Percentiles rank a stretch among this genome's conserved stretches.
These are phyloP conservation scores for Formica aserva DNA, from an alignment of 2,888 invertebrate genomes.

Conservation along the genomic window DNA sequence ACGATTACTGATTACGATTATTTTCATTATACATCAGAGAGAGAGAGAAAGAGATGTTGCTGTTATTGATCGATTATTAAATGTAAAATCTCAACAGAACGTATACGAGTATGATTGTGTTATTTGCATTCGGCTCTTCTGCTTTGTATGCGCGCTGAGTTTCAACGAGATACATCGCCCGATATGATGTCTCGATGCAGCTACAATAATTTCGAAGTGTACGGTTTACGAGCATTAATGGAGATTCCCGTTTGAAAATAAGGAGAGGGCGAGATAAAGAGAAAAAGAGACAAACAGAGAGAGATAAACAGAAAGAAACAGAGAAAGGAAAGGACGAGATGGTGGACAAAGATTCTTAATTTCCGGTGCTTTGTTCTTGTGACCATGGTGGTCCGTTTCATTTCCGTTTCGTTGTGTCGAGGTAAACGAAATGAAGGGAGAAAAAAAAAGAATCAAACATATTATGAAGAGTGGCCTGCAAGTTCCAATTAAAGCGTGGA, in stretches of 20 bases:
- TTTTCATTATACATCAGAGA: not conserved
- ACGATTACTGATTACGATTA: not conserved
- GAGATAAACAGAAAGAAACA: not conserved
- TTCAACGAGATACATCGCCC: slow-evolving; percentile 16
- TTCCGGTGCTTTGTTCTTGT: slow-evolving; percentile 72
- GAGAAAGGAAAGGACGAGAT: slow-evolving; percentile 45
- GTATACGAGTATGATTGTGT: not conserved
- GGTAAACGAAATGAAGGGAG: slow-evolving; percentile 24
- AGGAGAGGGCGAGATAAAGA: not conserved
- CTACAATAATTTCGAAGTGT: slow-evolving; percentile 29
- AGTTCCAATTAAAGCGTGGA: slow-evolving; percentile 32
- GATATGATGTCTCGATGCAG: slow-evolving; percentile 13
- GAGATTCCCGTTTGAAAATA: slow-evolving; percentile 33
- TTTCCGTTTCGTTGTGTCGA: slow-evolving; percentile 63
- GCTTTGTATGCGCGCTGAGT: not conserved
- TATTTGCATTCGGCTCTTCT: slow-evolving; percentile 5
- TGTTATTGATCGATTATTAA: not conserved
- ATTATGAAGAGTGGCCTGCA: slow-evolving; percentile 26
- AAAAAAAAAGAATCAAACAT: slow-evolving; percentile 49
- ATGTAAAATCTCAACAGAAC: not conserved
- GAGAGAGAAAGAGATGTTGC: not conserved
- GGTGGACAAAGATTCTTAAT: slow-evolving; percentile 66
- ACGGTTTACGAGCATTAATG: slow-evolving; percentile 40
- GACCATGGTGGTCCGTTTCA: slow-evolving; percentile 63
- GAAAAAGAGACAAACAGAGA: not conserved